These are phyloP conservation scores for Callionymus lyra DNA, from an alignment of 2,113 vertebrate genomes.

Conservation along the genomic window DNA sequence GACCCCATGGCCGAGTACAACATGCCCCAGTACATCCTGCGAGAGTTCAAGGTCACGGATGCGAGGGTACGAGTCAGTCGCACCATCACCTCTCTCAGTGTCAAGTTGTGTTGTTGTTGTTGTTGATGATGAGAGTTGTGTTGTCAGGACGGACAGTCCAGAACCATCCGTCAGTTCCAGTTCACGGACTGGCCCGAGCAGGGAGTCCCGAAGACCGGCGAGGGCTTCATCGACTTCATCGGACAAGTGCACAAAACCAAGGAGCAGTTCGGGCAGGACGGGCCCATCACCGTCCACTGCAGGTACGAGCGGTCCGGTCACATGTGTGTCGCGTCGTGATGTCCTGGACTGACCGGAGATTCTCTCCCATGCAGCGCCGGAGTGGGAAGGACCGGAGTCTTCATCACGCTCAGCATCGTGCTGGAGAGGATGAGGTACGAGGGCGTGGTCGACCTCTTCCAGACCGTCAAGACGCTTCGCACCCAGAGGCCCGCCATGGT, in stretches of 20 bases:
- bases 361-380: slow-evolving; percentile 65
- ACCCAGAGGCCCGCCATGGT: slow-evolving; percentile 95
- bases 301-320: slow-evolving; percentile 59
- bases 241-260: slow-evolving; percentile 97
- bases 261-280: slow-evolving; percentile 93
- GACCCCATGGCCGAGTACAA: slow-evolving; percentile 97
- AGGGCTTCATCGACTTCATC: slow-evolving; percentile 96
- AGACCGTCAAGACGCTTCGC: slow-evolving; percentile 92
- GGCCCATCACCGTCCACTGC: slow-evolving; percentile 94
- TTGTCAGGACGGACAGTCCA: slow-evolving; percentile 94
- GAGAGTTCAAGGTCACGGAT: slow-evolving; percentile 94
- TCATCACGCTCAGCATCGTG: slow-evolving; percentile 93
- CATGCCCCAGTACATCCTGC: slow-evolving; percentile 95
- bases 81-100: neutral
- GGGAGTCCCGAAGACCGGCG: slow-evolving; percentile 92
- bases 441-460: slow-evolving; percentile 94
- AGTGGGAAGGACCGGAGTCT: slow-evolving; percentile 88
- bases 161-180: slow-evolving; percentile 96
- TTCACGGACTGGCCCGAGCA: slow-evolving; percentile 97
- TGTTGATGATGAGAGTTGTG: too few species aligned
- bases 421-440: slow-evolving; percentile 95
- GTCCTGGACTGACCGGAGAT: neutral
- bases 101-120: too few species aligned
- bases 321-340: neutral
- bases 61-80: slow-evolving; percentile 74